Evolutionary conservation across 2,797 vertebrate species (phyloP).

Genomic region (Tympanoctomys barrerae): DNA sequence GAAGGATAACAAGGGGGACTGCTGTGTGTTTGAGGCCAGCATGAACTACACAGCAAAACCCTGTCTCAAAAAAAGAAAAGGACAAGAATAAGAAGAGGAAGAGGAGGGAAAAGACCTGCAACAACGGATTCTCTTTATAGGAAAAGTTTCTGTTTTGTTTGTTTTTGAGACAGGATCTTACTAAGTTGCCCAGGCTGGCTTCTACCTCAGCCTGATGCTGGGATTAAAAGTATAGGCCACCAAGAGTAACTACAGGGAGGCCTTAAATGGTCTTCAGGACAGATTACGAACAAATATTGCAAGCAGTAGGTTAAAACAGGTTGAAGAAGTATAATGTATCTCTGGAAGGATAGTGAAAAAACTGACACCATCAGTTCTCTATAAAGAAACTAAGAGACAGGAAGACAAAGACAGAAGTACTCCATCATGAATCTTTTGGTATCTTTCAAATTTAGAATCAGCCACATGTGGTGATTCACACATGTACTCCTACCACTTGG

Average conservation of each 20-base stretch:
- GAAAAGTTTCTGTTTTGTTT: background rate
- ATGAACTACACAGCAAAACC: background rate
- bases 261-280: background rate
- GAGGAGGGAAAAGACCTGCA: no score
- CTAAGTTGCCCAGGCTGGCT: background rate
- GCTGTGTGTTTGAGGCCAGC: background rate
- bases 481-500: background rate
- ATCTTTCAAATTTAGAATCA: slow-evolving; percentile 24
- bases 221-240: background rate
- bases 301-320: background rate
- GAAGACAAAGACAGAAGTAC: background rate
- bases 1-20: background rate
- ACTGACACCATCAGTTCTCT: background rate
- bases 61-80: background rate
- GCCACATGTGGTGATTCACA: background rate
- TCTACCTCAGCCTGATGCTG: background rate
- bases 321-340: background rate
- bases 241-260: background rate
- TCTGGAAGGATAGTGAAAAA: slow-evolving; percentile 40
- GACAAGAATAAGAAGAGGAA: no score
- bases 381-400: slow-evolving; percentile 7
- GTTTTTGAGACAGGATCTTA: background rate
- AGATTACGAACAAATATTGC: background rate
- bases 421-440: slow-evolving; percentile 3
- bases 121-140: background rate